A percentile compares a stretch with the other conserved stretches of the same genome.
phyloP scores from a whole-genome alignment of 92 coral and sea anemone genomes.

The Zoanthus sociatus region DNA sequence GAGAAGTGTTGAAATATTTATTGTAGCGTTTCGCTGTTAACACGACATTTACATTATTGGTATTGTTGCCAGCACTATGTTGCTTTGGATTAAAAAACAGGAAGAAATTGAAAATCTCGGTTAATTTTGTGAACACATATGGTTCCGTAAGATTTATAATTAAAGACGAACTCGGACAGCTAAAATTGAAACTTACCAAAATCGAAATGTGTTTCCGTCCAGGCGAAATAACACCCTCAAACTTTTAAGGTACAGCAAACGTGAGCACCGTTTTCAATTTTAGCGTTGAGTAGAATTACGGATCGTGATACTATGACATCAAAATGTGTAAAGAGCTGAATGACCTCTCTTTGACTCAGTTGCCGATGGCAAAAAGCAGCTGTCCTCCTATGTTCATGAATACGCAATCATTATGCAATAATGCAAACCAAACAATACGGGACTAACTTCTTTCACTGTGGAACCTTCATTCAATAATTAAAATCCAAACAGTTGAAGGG shows the following conservation, averaged over 20 bases:
- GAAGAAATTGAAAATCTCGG: background rate
- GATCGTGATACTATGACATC: background rate
- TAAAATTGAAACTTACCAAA: background rate
- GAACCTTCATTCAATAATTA: conserved; percentile 10
- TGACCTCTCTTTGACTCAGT: background rate
- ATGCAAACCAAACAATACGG: background rate
- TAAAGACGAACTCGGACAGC: background rate
- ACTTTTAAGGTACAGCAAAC: background rate
- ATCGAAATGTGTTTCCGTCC: background rate
- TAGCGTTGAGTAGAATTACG: background rate
- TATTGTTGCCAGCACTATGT: too few species aligned
- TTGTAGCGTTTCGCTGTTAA: background rate
- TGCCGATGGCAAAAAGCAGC: background rate
- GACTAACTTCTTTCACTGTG: conserved; percentile 1
- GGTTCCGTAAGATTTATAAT: background rate
- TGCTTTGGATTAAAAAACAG: background rate
- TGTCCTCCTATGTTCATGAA: background rate
- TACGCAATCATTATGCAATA: conserved; percentile 8
- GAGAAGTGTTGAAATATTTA: background rate
- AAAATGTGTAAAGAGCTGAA: background rate
- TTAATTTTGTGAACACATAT: background rate
- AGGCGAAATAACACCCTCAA: background rate
- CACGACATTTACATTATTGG: background rate
- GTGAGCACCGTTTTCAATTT: background rate
- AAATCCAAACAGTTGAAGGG: background rate